Evolutionary conservation across 2,888 invertebrate species (phyloP), one percentile per base, ranked within the genome.

Genomic region (Incurvaria masculella): DNA sequence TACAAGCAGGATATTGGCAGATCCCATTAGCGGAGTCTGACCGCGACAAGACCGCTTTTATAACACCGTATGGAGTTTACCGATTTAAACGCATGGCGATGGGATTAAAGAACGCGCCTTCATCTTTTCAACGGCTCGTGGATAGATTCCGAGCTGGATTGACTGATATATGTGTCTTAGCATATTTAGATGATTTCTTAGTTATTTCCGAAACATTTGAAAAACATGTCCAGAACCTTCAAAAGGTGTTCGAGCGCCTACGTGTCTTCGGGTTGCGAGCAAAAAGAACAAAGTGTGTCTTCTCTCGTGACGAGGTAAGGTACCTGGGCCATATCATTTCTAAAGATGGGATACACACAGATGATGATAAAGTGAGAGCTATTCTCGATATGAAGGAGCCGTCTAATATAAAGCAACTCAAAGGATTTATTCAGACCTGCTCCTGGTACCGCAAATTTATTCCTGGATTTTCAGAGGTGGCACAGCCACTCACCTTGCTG

Each of bases 1-100:
- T 69, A 2, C 55, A 56, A 20, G 48, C 59, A 14, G 66, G 67
- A 0, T 69, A 67, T 48, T 65, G 62, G 59, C 68, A 69, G 46
- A 56, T 65, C 0, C 14, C 6, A 2, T 48, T 51, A 16, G 39
- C 48, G 33, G 51, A 52, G 17, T 48, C 33, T 21, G 60, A 62
- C 42, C 52, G 50, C 21, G 53, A 56, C 8, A 62, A 61, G 48
- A 64, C 63, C 1, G 57, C 57, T 0, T 63, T 64, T 42, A 53
- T 59, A 1, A 59, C 61, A 1, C 60, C 61, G 4, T 57, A 61
- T 39, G 63, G 62, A 2, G 56, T 53, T 0, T 62, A 52, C 44
- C 54, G 55, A 10, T 65, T 65, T 27, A 57, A 55, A 2, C 51
- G 59, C 10, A 63, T 62, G 63, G 59, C 60, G 1, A 62, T 65